These are phyloP conservation scores for Ceratoteleas bidentatus DNA, from an alignment of 1,140 invertebrate species.

Conservation along the genomic window DNA sequence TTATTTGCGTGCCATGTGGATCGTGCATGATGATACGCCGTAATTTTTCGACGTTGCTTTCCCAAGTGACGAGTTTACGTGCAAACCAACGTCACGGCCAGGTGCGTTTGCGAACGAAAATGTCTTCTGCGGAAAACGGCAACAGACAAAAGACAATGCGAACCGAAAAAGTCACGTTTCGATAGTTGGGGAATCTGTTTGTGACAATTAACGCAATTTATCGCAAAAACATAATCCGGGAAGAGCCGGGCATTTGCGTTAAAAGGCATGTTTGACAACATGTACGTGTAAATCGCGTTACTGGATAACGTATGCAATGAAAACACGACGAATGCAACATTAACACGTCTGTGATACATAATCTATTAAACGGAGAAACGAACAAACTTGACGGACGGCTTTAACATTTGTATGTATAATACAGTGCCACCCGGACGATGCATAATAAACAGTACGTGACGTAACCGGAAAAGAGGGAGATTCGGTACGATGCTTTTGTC, in stretches of 20 bases:
- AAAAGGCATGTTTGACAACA: conserved; percentile 37
- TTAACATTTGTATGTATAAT: conserved; percentile 51
- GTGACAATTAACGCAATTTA: conserved; percentile 16
- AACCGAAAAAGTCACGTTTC: background rate
- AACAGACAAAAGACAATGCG: background rate
- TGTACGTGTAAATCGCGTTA: conserved; percentile 31
- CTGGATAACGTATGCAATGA: conserved; percentile 40
- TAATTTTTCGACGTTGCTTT: conserved; percentile 10
- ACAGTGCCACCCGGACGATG: conserved; percentile 36
- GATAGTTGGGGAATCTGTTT: background rate
- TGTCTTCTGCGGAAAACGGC: background rate
- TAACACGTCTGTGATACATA: conserved; percentile 55
- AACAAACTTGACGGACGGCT: conserved; percentile 54
- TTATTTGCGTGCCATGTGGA: conserved; percentile 25
- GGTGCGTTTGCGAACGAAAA: background rate
- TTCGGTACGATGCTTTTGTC: conserved; percentile 56
- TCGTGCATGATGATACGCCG: conserved; percentile 7
- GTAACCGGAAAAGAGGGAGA: conserved; percentile 50
- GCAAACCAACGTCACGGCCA: background rate
- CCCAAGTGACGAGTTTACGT: conserved; percentile 16
- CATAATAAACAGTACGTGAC: conserved; percentile 58
- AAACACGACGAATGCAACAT: conserved; percentile 48
- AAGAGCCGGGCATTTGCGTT: conserved; percentile 17
- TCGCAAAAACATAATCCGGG: conserved; percentile 28
- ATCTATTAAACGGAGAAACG: conserved; percentile 57